Conservation (phyloP, 2,888 invertebrate genomes). For the Podabrus alpinus region DNA sequence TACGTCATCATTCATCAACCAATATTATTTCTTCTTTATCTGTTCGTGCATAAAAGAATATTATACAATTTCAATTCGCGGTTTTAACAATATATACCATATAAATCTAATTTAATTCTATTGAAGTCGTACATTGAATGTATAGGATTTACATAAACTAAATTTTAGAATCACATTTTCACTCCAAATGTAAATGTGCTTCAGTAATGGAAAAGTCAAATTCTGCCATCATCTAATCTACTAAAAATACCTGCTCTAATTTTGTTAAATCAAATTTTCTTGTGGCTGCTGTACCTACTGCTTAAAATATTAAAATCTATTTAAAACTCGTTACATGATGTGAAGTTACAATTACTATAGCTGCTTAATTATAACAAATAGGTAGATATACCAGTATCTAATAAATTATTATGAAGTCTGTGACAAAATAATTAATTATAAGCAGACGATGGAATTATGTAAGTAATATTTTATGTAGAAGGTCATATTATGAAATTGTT, state of each 20-base stretch:
- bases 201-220: constrained; percentile 23
- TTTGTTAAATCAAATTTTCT: background rate
- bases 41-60: constrained; percentile 1
- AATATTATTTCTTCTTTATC: background rate
- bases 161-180: constrained; percentile 29
- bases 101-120: constrained; percentile 27
- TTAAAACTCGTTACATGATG: background rate
- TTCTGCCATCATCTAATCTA: constrained; percentile 15
- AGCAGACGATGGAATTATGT: too few species aligned
- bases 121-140: constrained; percentile 17
- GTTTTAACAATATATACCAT: constrained; percentile 9
- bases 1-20: constrained; percentile 7
- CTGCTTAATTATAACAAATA: too few species aligned
- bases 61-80: constrained; percentile 15
- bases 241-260: background rate
- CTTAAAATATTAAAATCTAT: background rate
- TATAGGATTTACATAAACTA: constrained; percentile 31
- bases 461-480: too few species aligned
- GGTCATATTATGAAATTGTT: too few species aligned
- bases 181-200: constrained; percentile 28
- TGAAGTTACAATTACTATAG: background rate
- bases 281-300: too few species aligned
- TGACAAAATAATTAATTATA: too few species aligned
- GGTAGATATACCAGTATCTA: too few species aligned
- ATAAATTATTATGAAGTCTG: too few species aligned